A percentile compares a stretch with the other conserved stretches of the same genome.
Evolutionary conservation across 2,888 invertebrate genomes (phyloP).

Genomic region (Lasioglossum figueresi): DNA sequence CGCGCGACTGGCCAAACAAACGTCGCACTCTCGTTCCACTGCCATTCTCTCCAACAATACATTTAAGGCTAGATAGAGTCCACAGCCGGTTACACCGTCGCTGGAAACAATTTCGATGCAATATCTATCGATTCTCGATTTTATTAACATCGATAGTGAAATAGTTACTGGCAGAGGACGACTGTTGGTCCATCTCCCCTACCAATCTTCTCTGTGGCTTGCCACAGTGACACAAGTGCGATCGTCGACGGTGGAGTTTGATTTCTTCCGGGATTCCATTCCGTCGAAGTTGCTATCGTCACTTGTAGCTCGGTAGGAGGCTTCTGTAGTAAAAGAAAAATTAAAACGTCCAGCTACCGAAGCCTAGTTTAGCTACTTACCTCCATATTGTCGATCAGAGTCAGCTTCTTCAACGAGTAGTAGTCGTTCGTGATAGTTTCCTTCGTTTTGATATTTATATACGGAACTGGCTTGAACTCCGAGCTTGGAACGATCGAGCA

Average conservation of each 20-base stretch:
- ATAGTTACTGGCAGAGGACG: constrained; percentile 83
- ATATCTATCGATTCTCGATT: neutral
- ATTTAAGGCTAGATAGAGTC: constrained; percentile 83
- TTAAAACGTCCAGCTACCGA: too few relatives aligned
- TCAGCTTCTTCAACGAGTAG: constrained; percentile 64
- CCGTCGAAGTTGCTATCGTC: constrained; percentile 72
- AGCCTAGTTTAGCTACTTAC: constrained; percentile 44
- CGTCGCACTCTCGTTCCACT: constrained; percentile 85
- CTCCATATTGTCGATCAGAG: constrained; percentile 68
- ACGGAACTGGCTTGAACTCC: constrained; percentile 72
- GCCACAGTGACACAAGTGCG: constrained; percentile 80
- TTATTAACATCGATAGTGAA: neutral
- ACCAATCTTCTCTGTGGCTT: constrained; percentile 78
- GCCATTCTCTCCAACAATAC: constrained; percentile 85
- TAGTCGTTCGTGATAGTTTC: constrained; percentile 55
- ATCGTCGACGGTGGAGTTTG: constrained; percentile 73
- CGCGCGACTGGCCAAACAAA: constrained; percentile 84
- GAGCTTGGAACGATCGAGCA: constrained; percentile 73
- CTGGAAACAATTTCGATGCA: constrained; percentile 70
- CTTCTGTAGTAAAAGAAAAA: constrained; percentile 44
- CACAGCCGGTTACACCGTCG: constrained; percentile 84
- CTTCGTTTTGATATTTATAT: constrained; percentile 69
- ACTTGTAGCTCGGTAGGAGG: constrained; percentile 51
- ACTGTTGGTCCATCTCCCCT: constrained; percentile 78
- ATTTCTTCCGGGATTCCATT: constrained; percentile 76